These are phyloP conservation scores for Nomada hirtipes DNA, from an alignment of 2,888 invertebrate genomes.

Conservation along the genomic window DNA sequence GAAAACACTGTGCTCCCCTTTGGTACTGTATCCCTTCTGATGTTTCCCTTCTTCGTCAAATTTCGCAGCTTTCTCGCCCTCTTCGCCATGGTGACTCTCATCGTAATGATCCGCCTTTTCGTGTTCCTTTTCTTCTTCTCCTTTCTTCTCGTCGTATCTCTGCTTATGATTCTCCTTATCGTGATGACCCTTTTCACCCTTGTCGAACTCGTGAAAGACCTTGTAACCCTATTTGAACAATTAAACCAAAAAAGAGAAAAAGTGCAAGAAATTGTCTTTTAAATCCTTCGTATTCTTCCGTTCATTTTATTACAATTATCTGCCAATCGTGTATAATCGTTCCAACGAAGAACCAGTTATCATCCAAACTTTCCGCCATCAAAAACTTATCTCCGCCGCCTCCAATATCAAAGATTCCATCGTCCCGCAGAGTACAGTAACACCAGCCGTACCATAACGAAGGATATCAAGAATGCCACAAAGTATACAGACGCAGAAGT, in stretches of 20 bases:
- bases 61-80: constrained; percentile 88
- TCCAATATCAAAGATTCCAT: not conserved
- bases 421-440: not conserved
- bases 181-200: constrained; percentile 88
- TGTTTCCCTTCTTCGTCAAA: constrained; percentile 89
- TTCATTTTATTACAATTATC: too few species aligned
- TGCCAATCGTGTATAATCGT: too few species aligned
- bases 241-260: not conserved
- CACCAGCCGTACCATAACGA: not conserved
- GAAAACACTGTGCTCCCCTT: constrained; percentile 90
- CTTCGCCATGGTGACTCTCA: constrained; percentile 88
- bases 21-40: constrained; percentile 90
- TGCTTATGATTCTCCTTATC: constrained; percentile 88
- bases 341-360: not conserved
- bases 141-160: constrained; percentile 88
- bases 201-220: constrained; percentile 87
- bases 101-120: constrained; percentile 88
- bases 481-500: not conserved
- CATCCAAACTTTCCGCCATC: not conserved
- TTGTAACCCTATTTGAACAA: constrained; percentile 74
- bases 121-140: constrained; percentile 87
- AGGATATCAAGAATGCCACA: not conserved
- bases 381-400: not conserved
- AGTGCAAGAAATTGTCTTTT: not conserved
- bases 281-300: too few species aligned